Percentiles rank a stretch among this genome's conserved stretches.
Conservation (phyloP, 2,888 invertebrate species). For the Gari tellinella region DNA sequence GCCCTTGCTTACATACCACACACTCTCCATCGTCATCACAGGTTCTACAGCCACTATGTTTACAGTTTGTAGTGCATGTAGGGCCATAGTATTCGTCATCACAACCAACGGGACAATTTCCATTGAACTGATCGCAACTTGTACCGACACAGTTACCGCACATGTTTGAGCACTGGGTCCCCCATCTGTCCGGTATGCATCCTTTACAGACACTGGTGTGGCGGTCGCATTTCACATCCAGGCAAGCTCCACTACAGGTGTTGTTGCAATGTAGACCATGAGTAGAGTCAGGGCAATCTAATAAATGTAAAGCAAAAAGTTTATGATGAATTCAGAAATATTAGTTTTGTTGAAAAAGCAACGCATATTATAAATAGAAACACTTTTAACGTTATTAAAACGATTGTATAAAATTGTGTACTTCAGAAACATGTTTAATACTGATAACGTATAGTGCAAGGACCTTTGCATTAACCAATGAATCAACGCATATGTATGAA, state of each 20-base stretch:
- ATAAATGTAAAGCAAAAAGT: no score
- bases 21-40: slow-evolving; percentile 41
- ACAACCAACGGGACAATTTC: slow-evolving; percentile 32
- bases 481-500: no score
- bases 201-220: slow-evolving; percentile 27
- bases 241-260: background rate
- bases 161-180: slow-evolving; percentile 12
- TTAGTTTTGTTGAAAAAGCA: no score
- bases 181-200: slow-evolving; percentile 36
- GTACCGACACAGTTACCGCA: slow-evolving; percentile 26
- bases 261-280: slow-evolving; percentile 9
- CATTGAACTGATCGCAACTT: slow-evolving; percentile 32
- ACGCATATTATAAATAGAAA: no score
- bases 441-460: no score
- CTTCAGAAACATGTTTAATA: no score
- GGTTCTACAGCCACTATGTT: slow-evolving; percentile 24
- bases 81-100: slow-evolving; percentile 27
- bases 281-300: slow-evolving; percentile 15
- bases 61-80: slow-evolving; percentile 30
- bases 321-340: no score
- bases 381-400: no score
- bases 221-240: slow-evolving; percentile 27
- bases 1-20: slow-evolving; percentile 26
- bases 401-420: no score
- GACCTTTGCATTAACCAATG: no score